Base-by-base conservation (phyloP, 2,888 invertebrate species). In the Rhagonycha fulva region DNA sequence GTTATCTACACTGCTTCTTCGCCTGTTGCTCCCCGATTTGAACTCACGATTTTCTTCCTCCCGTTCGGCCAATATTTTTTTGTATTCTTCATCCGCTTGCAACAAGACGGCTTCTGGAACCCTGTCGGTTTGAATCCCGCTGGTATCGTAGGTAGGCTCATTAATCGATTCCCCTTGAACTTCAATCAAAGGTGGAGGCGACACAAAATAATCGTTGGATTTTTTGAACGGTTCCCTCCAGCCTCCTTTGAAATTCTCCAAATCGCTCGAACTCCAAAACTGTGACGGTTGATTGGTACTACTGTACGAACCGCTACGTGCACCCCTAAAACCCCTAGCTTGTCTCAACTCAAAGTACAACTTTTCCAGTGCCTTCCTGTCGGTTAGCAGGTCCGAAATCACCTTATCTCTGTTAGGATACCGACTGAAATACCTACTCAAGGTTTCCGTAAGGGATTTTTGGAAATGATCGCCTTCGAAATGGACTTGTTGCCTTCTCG, bases 1-100 rank as follows among this genome's bases (percentile, higher is more conserved):
- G 85, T 95, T 93, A 84, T 95, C 95, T 12, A 95, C 93, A 85
- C 95, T 94, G 82, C 94, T 94, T 82, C 94, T 90, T 9, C 94
- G 89, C 76, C 88, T 84, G 9, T 75, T 80, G 3, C 88, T 85
- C 71, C 88, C 89, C 72, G 83, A 86, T 69, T 9, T 79, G 3
- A 71, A 79, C 30, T 81, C 88, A 78, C 77, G 68, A 24, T 81
- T 82, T 77, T 87, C 87, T 80, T 90, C 89, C 78, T 89, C 90
- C 83, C 90, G 83, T 81, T 89, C 90, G 71, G 85, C 85, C 68
- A 87, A 77, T 9, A 81, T 76, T 78, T 89, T 90, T 76, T 84
- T 88, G 71, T 87, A 87, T 72, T 91, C 90, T 0, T 87, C 87
- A 12, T 90, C 88, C n/a, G 89, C 85, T 30, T 88, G 85, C 0